These are phyloP conservation scores for Tipula helvola DNA, from an alignment of 2,888 invertebrate genomes.

Conservation along the genomic window DNA sequence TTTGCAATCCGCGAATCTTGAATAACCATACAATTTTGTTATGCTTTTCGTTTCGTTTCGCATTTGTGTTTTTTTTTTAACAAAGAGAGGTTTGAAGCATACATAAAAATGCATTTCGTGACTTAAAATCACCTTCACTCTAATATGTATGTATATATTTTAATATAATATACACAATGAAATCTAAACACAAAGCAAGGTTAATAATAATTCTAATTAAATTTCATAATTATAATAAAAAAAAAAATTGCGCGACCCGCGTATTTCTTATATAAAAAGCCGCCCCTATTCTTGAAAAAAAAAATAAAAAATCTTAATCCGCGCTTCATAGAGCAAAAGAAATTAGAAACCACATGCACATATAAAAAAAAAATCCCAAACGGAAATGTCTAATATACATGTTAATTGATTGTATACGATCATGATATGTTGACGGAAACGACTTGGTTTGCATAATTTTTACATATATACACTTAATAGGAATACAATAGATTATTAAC, in stretches of 20 bases:
- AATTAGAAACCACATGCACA: neutral
- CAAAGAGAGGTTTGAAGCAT: neutral
- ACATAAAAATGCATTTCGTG: neutral
- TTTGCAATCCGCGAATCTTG: neutral
- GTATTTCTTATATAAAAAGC: neutral
- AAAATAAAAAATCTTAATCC: neutral
- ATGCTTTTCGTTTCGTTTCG: neutral
- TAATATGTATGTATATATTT: neutral
- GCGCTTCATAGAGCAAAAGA: neutral
- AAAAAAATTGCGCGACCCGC: neutral
- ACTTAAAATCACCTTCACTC: neutral
- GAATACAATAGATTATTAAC: neutral
- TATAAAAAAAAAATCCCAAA: neutral
- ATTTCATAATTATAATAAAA: neutral
- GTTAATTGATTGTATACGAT: neutral
- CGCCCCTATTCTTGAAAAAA: neutral
- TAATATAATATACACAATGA: neutral
- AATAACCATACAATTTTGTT: neutral
- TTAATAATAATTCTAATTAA: neutral
- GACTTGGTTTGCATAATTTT: neutral
- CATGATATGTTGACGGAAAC: constrained; percentile 4
- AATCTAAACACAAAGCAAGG: neutral
- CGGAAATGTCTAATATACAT: constrained; percentile 4
- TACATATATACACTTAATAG: neutral
- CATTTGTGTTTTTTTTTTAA: neutral